phyloP scores from a whole-genome alignment of 1,140 invertebrate species.

The Physella acuta region DNA sequence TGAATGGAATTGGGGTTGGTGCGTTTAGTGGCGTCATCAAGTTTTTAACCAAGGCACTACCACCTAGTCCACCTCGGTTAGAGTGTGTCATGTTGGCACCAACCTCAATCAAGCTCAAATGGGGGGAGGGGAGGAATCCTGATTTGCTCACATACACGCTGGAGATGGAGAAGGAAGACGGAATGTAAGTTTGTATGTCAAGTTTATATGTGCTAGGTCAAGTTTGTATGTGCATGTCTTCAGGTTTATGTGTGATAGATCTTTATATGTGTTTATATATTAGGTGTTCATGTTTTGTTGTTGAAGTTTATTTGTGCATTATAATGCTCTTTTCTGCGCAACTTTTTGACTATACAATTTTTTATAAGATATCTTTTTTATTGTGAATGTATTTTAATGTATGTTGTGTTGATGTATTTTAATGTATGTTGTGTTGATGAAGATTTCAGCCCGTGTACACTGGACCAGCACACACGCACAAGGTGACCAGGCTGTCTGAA shows the following conservation, averaged over 20 bases:
- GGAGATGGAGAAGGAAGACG: slow-evolving; percentile 63
- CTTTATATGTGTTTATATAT: too few relatives aligned
- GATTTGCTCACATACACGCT: slow-evolving; percentile 76
- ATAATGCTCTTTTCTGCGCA: too few relatives aligned
- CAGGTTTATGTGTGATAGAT: too few relatives aligned
- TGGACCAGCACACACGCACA: slow-evolving; percentile 74
- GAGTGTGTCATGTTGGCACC: slow-evolving; percentile 73
- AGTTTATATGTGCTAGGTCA: too few relatives aligned
- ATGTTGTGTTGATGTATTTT: not conserved
- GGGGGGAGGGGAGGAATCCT: slow-evolving; percentile 71
- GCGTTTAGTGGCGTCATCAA: slow-evolving; percentile 73
- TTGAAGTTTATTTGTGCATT: too few relatives aligned
- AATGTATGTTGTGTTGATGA: slow-evolving; percentile 16
- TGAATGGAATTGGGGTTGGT: slow-evolving; percentile 80
- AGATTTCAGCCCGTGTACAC: slow-evolving; percentile 76
- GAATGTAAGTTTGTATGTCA: slow-evolving; percentile 51
- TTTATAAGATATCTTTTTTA: too few relatives aligned
- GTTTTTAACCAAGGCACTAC: slow-evolving; percentile 73
- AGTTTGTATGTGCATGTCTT: too few relatives aligned
- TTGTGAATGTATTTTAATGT: too few relatives aligned
- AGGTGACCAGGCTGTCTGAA: slow-evolving; percentile 79
- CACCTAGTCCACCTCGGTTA: slow-evolving; percentile 74
- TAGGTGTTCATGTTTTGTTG: too few relatives aligned
- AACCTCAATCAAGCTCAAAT: slow-evolving; percentile 83
- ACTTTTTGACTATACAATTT: too few relatives aligned